Conservation (phyloP, 1,140 invertebrate species). For the Tribolium castaneum region DNA sequence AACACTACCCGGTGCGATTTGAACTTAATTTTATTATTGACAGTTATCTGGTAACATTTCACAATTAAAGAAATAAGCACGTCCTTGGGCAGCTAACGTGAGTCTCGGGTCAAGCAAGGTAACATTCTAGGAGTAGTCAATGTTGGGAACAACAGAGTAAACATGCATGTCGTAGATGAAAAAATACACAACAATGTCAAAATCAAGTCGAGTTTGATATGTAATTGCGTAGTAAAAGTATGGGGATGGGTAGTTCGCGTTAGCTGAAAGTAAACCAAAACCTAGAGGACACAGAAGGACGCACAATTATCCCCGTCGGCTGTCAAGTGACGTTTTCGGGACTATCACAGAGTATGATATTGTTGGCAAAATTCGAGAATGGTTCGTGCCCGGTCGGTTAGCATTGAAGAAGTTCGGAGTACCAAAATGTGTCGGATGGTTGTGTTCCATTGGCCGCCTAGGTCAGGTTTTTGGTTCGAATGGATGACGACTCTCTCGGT, state of each 20-base stretch:
- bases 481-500: slow-evolving; percentile 45
- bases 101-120: not conserved
- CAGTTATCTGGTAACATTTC: slow-evolving; percentile 32
- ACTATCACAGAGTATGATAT: slow-evolving; percentile 45
- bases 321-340: slow-evolving; percentile 18
- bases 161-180: not conserved
- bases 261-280: slow-evolving; percentile 20
- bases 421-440: slow-evolving; percentile 15
- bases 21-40: slow-evolving; percentile 27
- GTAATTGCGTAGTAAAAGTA: not conserved
- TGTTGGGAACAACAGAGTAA: not conserved
- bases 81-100: slow-evolving; percentile 29
- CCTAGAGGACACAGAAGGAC: slow-evolving; percentile 8
- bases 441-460: slow-evolving; percentile 14
- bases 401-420: not conserved
- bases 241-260: slow-evolving; percentile 5
- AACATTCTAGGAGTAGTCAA: not conserved
- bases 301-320: slow-evolving; percentile 28
- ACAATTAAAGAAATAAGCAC: slow-evolving; percentile 30
- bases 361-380: slow-evolving; percentile 23
- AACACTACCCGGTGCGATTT: slow-evolving; percentile 34
- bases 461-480: slow-evolving; percentile 30
- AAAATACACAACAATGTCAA: not conserved
- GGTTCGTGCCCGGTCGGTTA: slow-evolving; percentile 27
- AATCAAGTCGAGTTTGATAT: slow-evolving; percentile 29